phyloP scores from a whole-genome alignment of 2,113 vertebrate species.

The Craseonycteris thonglongyai region DNA sequence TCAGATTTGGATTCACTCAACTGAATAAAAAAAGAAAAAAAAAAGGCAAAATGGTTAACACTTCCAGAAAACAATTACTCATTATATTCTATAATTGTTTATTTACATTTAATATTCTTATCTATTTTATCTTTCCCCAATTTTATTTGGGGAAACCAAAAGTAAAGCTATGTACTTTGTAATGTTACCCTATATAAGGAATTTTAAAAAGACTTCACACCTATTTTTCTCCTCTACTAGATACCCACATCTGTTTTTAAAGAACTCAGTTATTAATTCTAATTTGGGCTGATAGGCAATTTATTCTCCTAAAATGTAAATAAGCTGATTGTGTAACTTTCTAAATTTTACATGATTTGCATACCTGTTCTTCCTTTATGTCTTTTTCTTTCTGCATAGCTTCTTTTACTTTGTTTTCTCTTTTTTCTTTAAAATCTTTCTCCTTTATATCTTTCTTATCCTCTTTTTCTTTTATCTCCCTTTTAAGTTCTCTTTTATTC shows the following conservation, averaged over 20 bases:
- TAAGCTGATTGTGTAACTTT: not conserved
- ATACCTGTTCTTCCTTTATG: conserved; percentile 84
- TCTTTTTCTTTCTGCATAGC: conserved; percentile 87
- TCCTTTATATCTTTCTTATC: conserved; percentile 81
- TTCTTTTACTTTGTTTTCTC: conserved; percentile 86
- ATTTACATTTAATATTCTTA: not conserved
- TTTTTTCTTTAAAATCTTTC: conserved; percentile 90
- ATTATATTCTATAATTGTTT: conserved; percentile 18
- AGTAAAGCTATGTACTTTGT: not conserved
- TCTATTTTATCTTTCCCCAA: not conserved
- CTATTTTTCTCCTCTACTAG: not conserved
- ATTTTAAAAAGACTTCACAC: not conserved
- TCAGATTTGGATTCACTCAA: conserved; percentile 87
- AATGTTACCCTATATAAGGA: not conserved
- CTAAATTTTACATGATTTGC: conserved; percentile 51
- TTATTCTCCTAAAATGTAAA: conserved; percentile 45
- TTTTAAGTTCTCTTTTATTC: conserved; percentile 83
- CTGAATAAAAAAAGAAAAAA: conserved; percentile 53
- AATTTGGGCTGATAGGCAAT: not conserved
- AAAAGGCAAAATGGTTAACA: not conserved
- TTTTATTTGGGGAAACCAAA: not conserved
- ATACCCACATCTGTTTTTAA: not conserved
- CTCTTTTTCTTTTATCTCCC: conserved; percentile 88
- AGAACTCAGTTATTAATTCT: not conserved
- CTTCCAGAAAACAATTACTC: not conserved